Conservation (phyloP, 2,113 vertebrate genomes). For the Neolamprologus sp. region DNA sequence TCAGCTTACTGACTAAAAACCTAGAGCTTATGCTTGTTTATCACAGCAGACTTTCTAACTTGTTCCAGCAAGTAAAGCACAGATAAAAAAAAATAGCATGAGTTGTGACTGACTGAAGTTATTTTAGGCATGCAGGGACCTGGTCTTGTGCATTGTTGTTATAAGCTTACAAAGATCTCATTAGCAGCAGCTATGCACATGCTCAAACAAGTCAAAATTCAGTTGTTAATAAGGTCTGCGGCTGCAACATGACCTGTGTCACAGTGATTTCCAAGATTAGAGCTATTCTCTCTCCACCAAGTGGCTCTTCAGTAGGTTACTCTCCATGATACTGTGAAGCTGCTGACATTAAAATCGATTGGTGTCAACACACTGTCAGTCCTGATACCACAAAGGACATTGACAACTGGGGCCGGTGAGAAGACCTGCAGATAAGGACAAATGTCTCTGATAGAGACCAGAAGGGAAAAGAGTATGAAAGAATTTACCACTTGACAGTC, state of each 20-base stretch:
- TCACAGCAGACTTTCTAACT: background rate
- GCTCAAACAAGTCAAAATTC: background rate
- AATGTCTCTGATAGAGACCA: background rate
- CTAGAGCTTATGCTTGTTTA: background rate
- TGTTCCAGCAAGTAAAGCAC: background rate
- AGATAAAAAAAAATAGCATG: background rate
- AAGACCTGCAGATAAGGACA: background rate
- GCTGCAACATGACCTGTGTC: background rate
- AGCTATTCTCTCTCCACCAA: background rate
- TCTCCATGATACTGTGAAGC: slow-evolving; percentile 19
- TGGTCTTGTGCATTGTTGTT: background rate
- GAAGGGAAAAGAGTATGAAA: background rate
- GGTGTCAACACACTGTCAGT: slow-evolving; percentile 45
- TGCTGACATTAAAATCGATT: slow-evolving; percentile 61
- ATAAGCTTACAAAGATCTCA: background rate
- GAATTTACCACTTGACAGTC: background rate
- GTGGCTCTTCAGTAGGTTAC: background rate
- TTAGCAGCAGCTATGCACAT: background rate
- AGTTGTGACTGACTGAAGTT: background rate
- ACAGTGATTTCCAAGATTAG: background rate
- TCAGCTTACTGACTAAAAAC: background rate
- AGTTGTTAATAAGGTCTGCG: background rate
- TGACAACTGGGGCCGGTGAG: background rate
- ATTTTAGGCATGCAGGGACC: background rate
- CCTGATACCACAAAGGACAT: background rate